Evolutionary conservation across 92 coral and sea anemone species (phyloP).

Genomic region (Epizoanthus rinbou): DNA sequence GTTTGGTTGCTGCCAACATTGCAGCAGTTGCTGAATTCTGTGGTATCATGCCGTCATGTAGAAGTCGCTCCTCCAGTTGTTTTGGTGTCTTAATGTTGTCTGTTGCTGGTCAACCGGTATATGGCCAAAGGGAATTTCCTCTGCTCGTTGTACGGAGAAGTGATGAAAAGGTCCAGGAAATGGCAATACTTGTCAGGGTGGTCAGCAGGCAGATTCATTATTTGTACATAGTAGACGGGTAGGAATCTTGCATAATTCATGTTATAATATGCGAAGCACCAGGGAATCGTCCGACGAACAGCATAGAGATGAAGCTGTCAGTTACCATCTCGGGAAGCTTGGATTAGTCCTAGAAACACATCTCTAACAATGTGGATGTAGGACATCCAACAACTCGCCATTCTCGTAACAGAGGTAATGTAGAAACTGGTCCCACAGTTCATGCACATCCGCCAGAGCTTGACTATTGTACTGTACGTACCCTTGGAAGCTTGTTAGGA

Average conservation of each 20-base stretch:
- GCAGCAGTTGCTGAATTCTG: conserved; percentile 42
- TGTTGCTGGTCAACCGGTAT: conserved; percentile 61
- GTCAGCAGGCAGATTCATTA: conserved; percentile 47
- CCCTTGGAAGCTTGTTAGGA: conserved; percentile 35
- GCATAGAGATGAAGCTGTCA: conserved; percentile 60
- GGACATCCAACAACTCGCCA: too few species aligned
- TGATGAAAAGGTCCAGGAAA: conserved; percentile 6
- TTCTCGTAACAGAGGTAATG: too few species aligned
- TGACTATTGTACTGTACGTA: conserved; percentile 34
- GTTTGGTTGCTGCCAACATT: conserved; percentile 31
- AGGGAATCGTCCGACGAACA: conserved; percentile 58
- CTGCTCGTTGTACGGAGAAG: conserved; percentile 52
- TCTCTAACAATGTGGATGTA: too few species aligned
- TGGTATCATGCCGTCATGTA: conserved; percentile 54
- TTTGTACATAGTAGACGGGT: conserved; percentile 52
- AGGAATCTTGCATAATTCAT: conserved; percentile 48
- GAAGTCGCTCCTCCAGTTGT: conserved; percentile 53
- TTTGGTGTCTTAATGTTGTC: conserved; percentile 54
- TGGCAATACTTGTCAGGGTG: conserved; percentile 43
- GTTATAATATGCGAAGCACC: conserved; percentile 67
- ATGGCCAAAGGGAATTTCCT: conserved; percentile 52
- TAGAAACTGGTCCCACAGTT: conserved; percentile 20
- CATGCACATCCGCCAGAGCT: conserved; percentile 24
- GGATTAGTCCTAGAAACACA: conserved; percentile 20
- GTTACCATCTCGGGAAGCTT: conserved; percentile 58